Conservation (phyloP, 2,797 vertebrate species). For the Malurus leucopterus region DNA sequence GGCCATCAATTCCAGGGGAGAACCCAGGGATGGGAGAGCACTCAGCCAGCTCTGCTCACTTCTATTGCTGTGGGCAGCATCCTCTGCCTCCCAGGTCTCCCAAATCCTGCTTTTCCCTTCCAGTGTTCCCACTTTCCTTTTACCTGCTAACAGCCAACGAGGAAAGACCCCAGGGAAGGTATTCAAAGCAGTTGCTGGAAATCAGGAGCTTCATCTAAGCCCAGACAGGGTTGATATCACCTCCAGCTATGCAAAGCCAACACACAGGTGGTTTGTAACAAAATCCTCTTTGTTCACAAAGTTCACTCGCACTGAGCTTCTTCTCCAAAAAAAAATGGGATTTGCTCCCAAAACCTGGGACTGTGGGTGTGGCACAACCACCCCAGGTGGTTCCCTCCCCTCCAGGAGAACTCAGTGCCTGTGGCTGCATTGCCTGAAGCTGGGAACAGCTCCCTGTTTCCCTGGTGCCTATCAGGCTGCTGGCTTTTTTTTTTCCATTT, state of each 20-base stretch:
- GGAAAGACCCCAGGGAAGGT: not conserved
- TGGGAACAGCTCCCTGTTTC: not conserved
- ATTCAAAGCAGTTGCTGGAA: not conserved
- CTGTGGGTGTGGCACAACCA: not conserved
- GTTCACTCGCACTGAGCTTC: not conserved
- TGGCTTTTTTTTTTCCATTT: not conserved
- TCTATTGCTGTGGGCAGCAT: rapidly evolving
- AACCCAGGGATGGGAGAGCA: not conserved
- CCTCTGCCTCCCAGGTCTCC: not conserved
- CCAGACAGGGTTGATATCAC: not conserved
- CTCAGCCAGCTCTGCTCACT: not conserved
- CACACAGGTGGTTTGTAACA: not conserved
- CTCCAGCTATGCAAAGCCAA: not conserved
- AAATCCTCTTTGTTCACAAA: not conserved
- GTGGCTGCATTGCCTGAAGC: not conserved
- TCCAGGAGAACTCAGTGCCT: not conserved
- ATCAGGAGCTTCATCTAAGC: not conserved
- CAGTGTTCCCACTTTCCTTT: not conserved
- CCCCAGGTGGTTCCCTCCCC: not conserved
- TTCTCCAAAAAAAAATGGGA: not conserved
- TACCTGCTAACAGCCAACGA: rapidly evolving
- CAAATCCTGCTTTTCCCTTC: not conserved
- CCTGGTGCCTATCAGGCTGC: not conserved
- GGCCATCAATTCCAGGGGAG: not conserved
- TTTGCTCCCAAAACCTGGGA: not conserved